Evolutionary conservation across 2,113 vertebrate species (phyloP).

Genomic region (Serinus canaria): DNA sequence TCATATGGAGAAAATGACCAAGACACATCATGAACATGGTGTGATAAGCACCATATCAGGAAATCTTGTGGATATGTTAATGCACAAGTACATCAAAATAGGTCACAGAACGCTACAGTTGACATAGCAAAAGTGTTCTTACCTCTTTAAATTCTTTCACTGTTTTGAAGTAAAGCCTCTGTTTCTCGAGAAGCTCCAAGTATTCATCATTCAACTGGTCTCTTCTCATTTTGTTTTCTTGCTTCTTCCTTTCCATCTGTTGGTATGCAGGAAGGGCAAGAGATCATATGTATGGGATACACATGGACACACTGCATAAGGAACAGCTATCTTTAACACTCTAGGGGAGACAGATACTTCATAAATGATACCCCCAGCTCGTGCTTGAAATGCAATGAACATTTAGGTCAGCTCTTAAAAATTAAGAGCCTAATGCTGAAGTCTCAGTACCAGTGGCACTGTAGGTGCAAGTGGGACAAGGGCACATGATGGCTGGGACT

Average conservation of each 20-base stretch:
- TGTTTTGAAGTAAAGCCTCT: constrained; percentile 97
- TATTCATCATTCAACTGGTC: constrained; percentile 97
- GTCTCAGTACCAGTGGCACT: background rate
- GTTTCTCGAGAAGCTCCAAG: constrained; percentile 93
- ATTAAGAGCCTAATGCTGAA: background rate
- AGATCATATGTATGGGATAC: background rate
- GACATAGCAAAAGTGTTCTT: background rate
- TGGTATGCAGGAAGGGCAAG: background rate
- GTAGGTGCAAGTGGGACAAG: background rate
- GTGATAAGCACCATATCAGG: background rate
- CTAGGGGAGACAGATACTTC: background rate
- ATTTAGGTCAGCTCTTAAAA: background rate
- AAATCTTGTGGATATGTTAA: background rate
- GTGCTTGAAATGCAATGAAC: background rate
- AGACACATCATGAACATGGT: fast-evolving
- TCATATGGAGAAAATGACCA: background rate
- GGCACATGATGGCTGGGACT: background rate
- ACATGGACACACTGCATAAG: background rate
- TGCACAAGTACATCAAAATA: background rate
- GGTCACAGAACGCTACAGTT: background rate
- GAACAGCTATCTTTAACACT: background rate
- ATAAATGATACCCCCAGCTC: background rate
- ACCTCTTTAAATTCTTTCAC: constrained; percentile 99
- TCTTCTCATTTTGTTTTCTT: constrained; percentile 98
- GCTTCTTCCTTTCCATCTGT: constrained; percentile 98